Evolutionary conservation across 2,888 invertebrate species (phyloP).

Genomic region (Synanthedon andrenaeformis): DNA sequence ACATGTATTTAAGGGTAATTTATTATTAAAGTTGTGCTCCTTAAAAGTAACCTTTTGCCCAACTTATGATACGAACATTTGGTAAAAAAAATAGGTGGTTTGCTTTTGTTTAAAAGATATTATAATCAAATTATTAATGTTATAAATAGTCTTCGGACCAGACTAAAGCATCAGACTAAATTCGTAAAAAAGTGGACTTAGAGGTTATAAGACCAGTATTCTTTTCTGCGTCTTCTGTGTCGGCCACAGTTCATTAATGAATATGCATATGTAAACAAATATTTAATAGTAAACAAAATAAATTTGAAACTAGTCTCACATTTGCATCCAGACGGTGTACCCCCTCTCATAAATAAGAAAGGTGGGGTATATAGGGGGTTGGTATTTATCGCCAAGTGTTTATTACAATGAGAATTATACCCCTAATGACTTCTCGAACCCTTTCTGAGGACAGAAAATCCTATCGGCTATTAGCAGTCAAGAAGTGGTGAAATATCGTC

Average conservation of each 20-base stretch:
- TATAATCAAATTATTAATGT: too few relatives aligned
- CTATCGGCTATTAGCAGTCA: conserved; percentile 68
- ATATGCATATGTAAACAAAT: too few relatives aligned
- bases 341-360: conserved; percentile 49
- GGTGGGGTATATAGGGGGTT: conserved; percentile 60
- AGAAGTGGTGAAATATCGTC: conserved; percentile 56
- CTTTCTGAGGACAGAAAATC: conserved; percentile 53
- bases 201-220: too few relatives aligned
- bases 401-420: conserved; percentile 68
- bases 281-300: too few relatives aligned
- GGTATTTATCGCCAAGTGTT: conserved; percentile 67
- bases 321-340: conserved; percentile 2
- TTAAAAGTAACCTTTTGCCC: background rate
- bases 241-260: background rate
- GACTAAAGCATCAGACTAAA: too few relatives aligned
- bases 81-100: too few relatives aligned
- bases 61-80: too few relatives aligned
- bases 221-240: too few relatives aligned
- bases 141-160: too few relatives aligned
- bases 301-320: background rate
- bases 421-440: conserved; percentile 63
- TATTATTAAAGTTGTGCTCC: background rate
- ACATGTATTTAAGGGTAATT: background rate
- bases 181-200: too few relatives aligned
- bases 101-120: too few relatives aligned